Base-by-base conservation (phyloP, 2,888 invertebrate genomes). In the Spialia ferax region DNA sequence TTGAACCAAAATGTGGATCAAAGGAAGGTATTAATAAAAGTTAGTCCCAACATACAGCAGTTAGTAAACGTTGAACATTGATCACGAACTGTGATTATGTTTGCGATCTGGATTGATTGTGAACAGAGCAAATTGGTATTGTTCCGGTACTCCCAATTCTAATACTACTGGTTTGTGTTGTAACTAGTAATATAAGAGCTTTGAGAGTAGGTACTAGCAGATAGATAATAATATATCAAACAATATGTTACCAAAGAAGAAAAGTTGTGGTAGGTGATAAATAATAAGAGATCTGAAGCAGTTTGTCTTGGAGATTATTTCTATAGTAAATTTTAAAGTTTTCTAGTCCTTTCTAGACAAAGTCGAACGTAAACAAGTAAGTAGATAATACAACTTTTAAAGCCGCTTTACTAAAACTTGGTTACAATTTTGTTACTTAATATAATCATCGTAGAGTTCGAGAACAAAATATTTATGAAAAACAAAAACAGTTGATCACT, bases 21-120 rank as follows among this genome's bases (percentile, higher is more conserved):
- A 45, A 10, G 15, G 15, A 42, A 42, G 42, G 6, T 42, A 0
- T 15, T 11, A 42, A 42, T 42, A 20, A 10, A 45, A 20, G 45
- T 45, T 20, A 45, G 45, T 48, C 10, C 48, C 11, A 1, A 48
- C 20, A 48, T 48, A 48, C 48, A 11, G 48, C 20, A 18, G 15
- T 18, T 15, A 48, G 48, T 20, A 48, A 48, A 48, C 48, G 4
- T 20, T 48, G 20, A 48, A 48, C 48, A 48, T 48, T 48, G 48
- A 48, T 48, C 48, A 15, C 48, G 11, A 48, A 15, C 48, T 48
- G 20, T 48, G 48, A 48, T 48, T 48, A 48, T 48, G 20, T 48
- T 48, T 48, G 48, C 48, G 4, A 20, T 48, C 20, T 15, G 11
- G 48, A 48, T 48, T 48, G 48, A 48, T 48, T 48, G 48, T 48